phyloP scores from a whole-genome alignment of 2,113 vertebrate genomes.

The Ploceus nigricollis region DNA sequence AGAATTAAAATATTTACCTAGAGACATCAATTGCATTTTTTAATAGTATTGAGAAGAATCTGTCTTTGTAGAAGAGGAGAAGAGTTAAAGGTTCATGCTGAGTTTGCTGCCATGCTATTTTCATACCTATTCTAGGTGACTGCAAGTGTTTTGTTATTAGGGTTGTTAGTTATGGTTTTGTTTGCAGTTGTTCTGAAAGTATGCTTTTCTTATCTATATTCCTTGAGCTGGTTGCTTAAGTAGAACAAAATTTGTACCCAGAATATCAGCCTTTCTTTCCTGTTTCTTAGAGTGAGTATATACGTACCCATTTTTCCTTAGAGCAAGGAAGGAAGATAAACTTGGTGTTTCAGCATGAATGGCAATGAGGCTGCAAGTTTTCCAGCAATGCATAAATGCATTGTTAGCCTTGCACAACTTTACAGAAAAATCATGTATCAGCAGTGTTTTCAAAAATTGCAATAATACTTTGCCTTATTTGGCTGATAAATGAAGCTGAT shows the following conservation, averaged over 20 bases:
- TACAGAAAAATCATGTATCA: neutral
- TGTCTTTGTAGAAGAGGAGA: neutral
- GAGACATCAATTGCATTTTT: neutral
- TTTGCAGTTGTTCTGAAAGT: neutral
- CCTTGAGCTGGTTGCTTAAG: neutral
- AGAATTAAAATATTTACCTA: neutral
- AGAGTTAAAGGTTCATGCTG: neutral
- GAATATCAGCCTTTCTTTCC: neutral
- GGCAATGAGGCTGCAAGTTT: neutral
- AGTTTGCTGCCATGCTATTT: neutral
- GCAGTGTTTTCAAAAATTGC: neutral
- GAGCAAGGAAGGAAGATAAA: neutral
- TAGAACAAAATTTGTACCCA: neutral
- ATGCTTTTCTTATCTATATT: neutral
- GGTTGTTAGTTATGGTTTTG: neutral
- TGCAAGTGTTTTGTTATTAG: neutral
- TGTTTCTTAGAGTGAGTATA: neutral
- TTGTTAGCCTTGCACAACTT: neutral
- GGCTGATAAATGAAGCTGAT: neutral
- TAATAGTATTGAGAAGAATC: neutral
- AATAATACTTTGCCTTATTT: neutral
- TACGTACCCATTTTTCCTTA: neutral
- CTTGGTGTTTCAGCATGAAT: neutral
- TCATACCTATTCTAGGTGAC: neutral
- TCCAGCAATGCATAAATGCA: neutral